Conservation (phyloP, 2,113 vertebrate species). For the Varanus salvator region DNA sequence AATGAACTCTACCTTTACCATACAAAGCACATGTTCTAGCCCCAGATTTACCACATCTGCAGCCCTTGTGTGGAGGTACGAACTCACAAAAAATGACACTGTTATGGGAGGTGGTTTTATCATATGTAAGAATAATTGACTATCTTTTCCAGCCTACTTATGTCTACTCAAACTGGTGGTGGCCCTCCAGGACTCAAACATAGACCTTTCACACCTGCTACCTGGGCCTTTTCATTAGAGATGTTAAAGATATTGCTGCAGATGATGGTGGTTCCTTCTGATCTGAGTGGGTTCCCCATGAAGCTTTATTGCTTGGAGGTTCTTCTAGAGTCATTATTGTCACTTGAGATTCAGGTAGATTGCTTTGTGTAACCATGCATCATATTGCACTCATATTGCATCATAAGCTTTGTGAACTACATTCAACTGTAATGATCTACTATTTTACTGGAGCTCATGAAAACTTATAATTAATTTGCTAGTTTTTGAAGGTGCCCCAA, state of each 20-base stretch:
- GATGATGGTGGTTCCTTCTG: no score
- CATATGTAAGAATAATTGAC: background rate
- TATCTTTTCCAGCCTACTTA: background rate
- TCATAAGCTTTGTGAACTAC: no score
- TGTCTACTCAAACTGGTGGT: background rate
- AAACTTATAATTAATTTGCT: no score
- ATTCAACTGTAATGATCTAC: no score
- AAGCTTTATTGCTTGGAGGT: no score
- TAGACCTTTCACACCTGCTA: background rate
- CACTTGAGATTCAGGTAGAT: no score
- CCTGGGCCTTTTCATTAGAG: background rate
- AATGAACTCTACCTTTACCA: background rate
- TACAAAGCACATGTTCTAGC: background rate
- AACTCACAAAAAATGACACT: background rate
- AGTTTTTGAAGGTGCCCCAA: no score
- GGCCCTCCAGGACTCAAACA: background rate
- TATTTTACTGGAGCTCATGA: no score
- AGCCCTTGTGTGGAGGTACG: background rate
- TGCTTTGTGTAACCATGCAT: no score
- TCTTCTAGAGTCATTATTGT: no score
- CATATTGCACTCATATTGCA: no score
- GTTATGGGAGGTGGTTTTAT: background rate
- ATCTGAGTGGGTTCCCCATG: no score
- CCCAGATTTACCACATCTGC: background rate
- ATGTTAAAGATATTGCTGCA: background rate